Percentiles rank a stretch among this genome's conserved stretches.
These are phyloP conservation scores for Carassius carassius DNA, from an alignment of 2,113 vertebrate genomes.

Conservation along the genomic window DNA sequence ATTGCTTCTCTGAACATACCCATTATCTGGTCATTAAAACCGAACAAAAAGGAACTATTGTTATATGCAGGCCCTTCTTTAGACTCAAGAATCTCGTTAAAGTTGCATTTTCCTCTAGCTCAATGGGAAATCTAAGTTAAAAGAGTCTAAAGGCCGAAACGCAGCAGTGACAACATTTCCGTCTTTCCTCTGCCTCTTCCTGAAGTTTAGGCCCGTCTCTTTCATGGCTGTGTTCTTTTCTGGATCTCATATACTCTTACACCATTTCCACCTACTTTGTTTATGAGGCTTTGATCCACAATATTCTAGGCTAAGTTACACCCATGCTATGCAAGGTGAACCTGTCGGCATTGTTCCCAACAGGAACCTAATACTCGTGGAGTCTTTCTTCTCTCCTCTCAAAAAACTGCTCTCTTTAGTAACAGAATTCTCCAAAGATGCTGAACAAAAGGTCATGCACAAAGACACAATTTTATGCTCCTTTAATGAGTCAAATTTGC, in stretches of 20 bases:
- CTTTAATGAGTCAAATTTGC: conserved; percentile 63
- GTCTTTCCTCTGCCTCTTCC: conserved; percentile 55
- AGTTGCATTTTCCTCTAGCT: not conserved
- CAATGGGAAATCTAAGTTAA: not conserved
- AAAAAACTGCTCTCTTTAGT: conserved; percentile 63
- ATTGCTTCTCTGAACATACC: not conserved
- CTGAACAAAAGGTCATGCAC: conserved; percentile 65
- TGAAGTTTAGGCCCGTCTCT: conserved; percentile 52
- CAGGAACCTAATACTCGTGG: conserved; percentile 71
- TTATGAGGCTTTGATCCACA: conserved; percentile 68
- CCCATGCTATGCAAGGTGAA: conserved; percentile 69
- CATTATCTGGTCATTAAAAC: not conserved
- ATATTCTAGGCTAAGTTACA: conserved; percentile 71
- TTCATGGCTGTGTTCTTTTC: conserved; percentile 61
- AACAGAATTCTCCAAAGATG: conserved; percentile 66
- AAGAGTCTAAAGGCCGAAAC: conserved; percentile 30
- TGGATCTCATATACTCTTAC: conserved; percentile 69
- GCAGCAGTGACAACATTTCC: conserved; percentile 44
- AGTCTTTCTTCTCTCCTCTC: conserved; percentile 57
- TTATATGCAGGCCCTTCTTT: not conserved
- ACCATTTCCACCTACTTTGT: conserved; percentile 67
- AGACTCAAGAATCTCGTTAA: not conserved
- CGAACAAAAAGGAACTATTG: not conserved
- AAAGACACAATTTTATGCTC: conserved; percentile 65
- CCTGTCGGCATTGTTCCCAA: conserved; percentile 67